Evolutionary conservation across 2,888 invertebrate species (phyloP), one percentile per base, ranked within the genome.

Genomic region (Andrena bicolor): DNA sequence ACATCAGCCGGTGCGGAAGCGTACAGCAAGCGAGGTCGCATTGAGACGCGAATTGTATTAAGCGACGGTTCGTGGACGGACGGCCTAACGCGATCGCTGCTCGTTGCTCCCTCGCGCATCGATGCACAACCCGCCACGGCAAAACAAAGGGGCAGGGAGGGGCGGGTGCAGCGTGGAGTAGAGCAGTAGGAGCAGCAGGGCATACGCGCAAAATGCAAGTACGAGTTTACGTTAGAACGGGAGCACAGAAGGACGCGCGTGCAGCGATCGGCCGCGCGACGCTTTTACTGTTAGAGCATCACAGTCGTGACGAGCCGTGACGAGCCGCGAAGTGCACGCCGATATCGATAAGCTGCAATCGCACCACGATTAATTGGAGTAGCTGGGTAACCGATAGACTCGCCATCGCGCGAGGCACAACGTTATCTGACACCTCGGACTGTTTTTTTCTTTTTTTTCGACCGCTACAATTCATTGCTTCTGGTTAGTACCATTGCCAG

Each of bases 201-300:
- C 83, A 49, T 69, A 76, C 80, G 78, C 53, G 61, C 58, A 65
- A 84, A 88, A 70, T 74, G 63, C 75, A 80, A 78, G 76, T 76
- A 76, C 75, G 88, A 88, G 85, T 88, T 87, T 80, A 80, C 78
- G 78, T 76, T 82, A 56, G 70, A 73, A 58, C 82, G 71, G 51
- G 83, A 82, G 20, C 81, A 66, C 32, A 56, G 53, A 58, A 60
- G 74, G 75, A 83, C 76, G 76, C 56, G 64, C 51, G 20, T 20
- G n/a, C 56, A 23, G 61, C 66, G 64, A 68, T 76, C 48, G 75
- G 7, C 51, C 7, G 32, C 7, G 7, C 8, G n/a, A 28, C 51
- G 26, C 26, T 51, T 35, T 30, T 35, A 16, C 10, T n/a, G 63
- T 35, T 20, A n/a, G 32, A 20, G n/a, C 32, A n/a, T 61, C 8